Percentiles rank a stretch among this genome's conserved stretches.
phyloP scores from a whole-genome alignment of 2,888 invertebrate genomes.

The Chironomus tentans region DNA sequence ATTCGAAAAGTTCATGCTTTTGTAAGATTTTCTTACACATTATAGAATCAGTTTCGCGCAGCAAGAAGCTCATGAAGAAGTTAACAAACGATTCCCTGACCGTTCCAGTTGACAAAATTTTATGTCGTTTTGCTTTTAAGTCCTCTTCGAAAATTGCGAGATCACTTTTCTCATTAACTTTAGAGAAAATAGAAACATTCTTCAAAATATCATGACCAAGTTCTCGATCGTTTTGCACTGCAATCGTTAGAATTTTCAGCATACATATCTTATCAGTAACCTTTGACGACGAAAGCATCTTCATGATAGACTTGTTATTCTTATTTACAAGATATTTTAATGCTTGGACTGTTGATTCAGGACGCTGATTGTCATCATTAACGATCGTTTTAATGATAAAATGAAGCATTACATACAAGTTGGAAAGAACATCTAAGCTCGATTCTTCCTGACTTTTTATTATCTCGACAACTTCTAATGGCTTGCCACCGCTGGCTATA shows the following conservation, averaged over 20 bases:
- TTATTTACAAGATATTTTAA: constrained; percentile 5
- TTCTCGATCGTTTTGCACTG: neutral
- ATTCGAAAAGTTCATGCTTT: constrained; percentile 53
- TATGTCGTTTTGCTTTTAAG: neutral
- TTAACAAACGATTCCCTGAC: constrained; percentile 65
- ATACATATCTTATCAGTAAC: neutral
- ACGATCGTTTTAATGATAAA: neutral
- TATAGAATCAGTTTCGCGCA: constrained; percentile 55
- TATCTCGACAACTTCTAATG: constrained; percentile 13
- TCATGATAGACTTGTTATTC: neutral
- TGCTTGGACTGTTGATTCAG: neutral
- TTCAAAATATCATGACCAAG: constrained; percentile 18
- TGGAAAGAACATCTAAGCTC: neutral
- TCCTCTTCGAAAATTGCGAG: neutral
- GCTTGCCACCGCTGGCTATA: neutral
- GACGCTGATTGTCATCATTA: neutral
- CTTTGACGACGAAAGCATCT: constrained; percentile 11
- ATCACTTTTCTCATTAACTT: neutral
- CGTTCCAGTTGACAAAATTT: constrained; percentile 31
- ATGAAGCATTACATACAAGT: neutral
- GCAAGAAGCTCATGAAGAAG: constrained; percentile 65
- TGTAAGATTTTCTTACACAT: constrained; percentile 61
- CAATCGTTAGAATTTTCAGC: constrained; percentile 11
- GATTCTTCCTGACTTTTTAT: constrained; percentile 13
- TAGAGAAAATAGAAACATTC: constrained; percentile 14